A percentile compares a stretch with the other conserved stretches of the same genome.
Conservation (phyloP, 2,888 invertebrate genomes). For the Dascillus cervinus region DNA sequence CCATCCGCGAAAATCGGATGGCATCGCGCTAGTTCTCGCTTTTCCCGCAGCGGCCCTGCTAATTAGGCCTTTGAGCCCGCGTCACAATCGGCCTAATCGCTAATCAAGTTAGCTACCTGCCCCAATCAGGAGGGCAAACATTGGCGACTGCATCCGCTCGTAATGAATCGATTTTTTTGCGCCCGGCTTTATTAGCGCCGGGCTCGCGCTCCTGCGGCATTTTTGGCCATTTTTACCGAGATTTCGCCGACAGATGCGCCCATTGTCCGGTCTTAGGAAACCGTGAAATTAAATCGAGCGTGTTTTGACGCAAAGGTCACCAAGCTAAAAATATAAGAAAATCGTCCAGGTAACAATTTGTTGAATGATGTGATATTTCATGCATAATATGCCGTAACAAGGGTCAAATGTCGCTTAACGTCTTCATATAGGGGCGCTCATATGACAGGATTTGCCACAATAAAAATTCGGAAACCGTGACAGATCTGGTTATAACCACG, state of each 20-base stretch:
- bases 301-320: too few relatives aligned
- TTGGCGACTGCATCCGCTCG: conserved; percentile 29
- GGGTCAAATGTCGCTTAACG: conserved; percentile 22
- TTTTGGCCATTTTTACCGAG: too few relatives aligned
- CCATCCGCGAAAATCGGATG: conserved; percentile 10
- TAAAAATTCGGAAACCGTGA: conserved; percentile 22
- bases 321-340: too few relatives aligned
- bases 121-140: conserved; percentile 39
- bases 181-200: too few relatives aligned
- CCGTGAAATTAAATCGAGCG: too few relatives aligned
- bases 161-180: conserved; percentile 45
- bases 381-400: conserved; percentile 9
- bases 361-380: neutral
- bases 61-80: conserved; percentile 44
- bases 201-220: too few relatives aligned
- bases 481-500: conserved; percentile 15
- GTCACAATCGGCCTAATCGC: conserved; percentile 45
- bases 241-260: too few relatives aligned
- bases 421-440: conserved; percentile 15
- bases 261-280: too few relatives aligned
- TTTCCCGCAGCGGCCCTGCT: conserved; percentile 32
- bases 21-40: conserved; percentile 22
- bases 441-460: conserved; percentile 18
- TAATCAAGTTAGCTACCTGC: conserved; percentile 45
- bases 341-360: too few relatives aligned